Evolutionary conservation across 2,888 invertebrate genomes (phyloP), one percentile per base, ranked within the genome.

Genomic region (Amiota minor): DNA sequence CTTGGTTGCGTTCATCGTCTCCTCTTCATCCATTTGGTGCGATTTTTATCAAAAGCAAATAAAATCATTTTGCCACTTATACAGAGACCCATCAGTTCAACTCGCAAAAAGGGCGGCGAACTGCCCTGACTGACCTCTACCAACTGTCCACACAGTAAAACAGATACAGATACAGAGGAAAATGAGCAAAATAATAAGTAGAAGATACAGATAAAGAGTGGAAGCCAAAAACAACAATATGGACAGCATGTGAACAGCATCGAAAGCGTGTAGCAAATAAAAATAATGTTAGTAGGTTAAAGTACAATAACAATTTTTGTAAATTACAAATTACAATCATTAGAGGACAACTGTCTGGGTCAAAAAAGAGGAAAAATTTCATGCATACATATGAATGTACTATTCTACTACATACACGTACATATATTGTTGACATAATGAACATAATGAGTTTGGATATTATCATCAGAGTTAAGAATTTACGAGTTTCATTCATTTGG

Each of bases 231-330:
- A 6, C 2, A 35, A 35, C n/a, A n/a, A 35, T 0, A 35, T 35
- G 35, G 35, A 6, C 35, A 35, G 35, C 35, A 6, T 35, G 35
- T 35, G 35, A 35, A n/a, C n/a, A n/a, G n/a, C 35, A 35, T 35
- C 35, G 35, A 35, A 35, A 35, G 35, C 35, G 35, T 35, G 67
- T 61, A 47, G 49, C 20, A 75, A 50, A 71, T 45, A 49, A 49
- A 71, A 61, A 71, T 73, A 68, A 68, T 68, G 67, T 68, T 65
- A 46, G 67, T 74, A 59, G 76, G 75, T 78, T 75, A 76, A 78
- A 79, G 79, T 79, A 77, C 81, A 82, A 82, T 84, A 83, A 83
- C 83, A 85, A 85, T 83, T 85, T 81, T 75, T 77, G 75, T 75
- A 83, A 84, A 83, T 83, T 83, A 84, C 83, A 83, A 83, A 82